Conservation (phyloP, 2,888 invertebrate genomes). For the Sinelater perroti region DNA sequence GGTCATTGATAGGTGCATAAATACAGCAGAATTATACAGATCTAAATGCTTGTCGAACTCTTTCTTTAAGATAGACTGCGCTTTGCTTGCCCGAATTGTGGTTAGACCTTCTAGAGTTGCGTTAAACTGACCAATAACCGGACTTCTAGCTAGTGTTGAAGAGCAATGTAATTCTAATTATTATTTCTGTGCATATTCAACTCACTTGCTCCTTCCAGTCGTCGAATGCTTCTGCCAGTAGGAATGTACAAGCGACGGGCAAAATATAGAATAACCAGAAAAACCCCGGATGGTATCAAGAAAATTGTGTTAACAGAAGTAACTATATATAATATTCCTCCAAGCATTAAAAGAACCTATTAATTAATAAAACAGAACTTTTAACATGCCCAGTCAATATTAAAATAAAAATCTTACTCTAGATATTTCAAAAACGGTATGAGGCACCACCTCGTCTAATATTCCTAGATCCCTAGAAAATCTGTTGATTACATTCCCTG, state of each 20-base stretch:
- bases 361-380: background rate
- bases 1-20: conserved; percentile 50
- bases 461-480: conserved; percentile 42
- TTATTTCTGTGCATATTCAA: background rate
- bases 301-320: conserved; percentile 69
- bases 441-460: conserved; percentile 39
- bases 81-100: conserved; percentile 54
- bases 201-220: conserved; percentile 69
- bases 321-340: conserved; percentile 13
- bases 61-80: conserved; percentile 50
- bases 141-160: conserved; percentile 52
- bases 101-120: conserved; percentile 56
- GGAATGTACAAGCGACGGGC: conserved; percentile 71
- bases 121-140: conserved; percentile 56
- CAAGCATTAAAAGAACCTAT: conserved; percentile 12
- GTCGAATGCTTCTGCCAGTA: conserved; percentile 75
- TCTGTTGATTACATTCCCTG: conserved; percentile 41
- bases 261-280: conserved; percentile 68
- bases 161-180: background rate
- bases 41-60: conserved; percentile 58
- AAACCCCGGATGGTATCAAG: conserved; percentile 68
- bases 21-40: conserved; percentile 53
- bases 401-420: too few relatives aligned
- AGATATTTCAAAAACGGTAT: conserved; percentile 1
- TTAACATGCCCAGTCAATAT: too few relatives aligned